Percentiles rank a stretch among this genome's conserved stretches.
These are phyloP conservation scores for Atherinomorus stipes DNA, from an alignment of 2,113 vertebrate species.

Conservation along the genomic window DNA sequence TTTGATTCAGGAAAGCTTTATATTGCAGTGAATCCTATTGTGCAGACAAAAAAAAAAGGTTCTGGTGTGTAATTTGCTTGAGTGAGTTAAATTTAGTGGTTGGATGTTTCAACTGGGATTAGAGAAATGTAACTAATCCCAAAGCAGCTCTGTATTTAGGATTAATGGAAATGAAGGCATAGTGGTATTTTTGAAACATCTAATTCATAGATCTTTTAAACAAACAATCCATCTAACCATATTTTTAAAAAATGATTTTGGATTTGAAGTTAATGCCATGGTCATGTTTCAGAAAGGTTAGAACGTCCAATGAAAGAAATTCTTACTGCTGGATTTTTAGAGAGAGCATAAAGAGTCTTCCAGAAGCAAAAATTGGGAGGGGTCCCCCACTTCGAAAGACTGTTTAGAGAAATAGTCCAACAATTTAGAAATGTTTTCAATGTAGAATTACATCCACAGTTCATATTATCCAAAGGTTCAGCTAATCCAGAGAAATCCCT, in stretches of 20 bases:
- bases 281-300: too few relatives aligned
- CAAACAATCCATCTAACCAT: constrained; percentile 5
- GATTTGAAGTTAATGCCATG: constrained; percentile 8
- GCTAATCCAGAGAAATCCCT: too few relatives aligned
- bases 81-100: neutral
- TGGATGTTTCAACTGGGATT: neutral
- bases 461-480: too few relatives aligned
- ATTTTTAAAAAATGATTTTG: neutral
- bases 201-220: constrained; percentile 32
- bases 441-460: too few relatives aligned
- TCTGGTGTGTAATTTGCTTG: neutral
- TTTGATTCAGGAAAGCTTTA: neutral
- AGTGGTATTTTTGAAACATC: constrained; percentile 24
- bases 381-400: too few relatives aligned
- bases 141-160: neutral
- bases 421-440: too few relatives aligned
- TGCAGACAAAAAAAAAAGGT: neutral
- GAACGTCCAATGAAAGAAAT: too few relatives aligned
- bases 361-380: too few relatives aligned
- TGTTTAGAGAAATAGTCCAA: too few relatives aligned
- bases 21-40: neutral
- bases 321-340: too few relatives aligned
- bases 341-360: too few relatives aligned
- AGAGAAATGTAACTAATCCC: neutral
- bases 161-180: constrained; percentile 7